Evolutionary conservation across 1,140 invertebrate genomes (phyloP), one percentile per base, ranked within the genome.

Genomic region (Oreohelix idahoensis): DNA sequence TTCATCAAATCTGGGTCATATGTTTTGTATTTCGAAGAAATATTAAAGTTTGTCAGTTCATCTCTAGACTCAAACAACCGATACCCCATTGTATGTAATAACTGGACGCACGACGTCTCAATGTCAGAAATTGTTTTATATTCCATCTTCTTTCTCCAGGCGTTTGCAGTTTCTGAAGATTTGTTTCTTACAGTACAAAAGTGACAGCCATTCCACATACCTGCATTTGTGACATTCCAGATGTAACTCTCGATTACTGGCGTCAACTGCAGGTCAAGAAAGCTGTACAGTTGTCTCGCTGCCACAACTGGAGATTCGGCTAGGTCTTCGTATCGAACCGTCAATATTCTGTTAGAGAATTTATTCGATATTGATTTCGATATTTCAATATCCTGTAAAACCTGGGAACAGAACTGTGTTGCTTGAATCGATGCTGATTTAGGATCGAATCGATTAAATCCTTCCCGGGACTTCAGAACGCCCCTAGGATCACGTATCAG

Each of bases 401-500:
- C 29, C 20, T 51, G 45, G 8, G 39, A 23, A 53, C 85, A 86
- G 49, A 84, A 42, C 0, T 74, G 10, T 0, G 38, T n/a, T 1
- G 77, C 17, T 23, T n/a, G 32, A 49, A 23, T 36, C 10, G 45
- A 20, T 5, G 53, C 20, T 4, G 29, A 23, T 4, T 69, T 32
- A 23, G 51, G 23, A 4, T 58, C 4, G 4, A 58, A 58, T 58
- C 4, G 15, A 2, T 4, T 23, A 58, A 58, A 58, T 58, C 2
- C 20, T 58, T 26, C 0, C 1, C 49, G n/a, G 13, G 76, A 78
- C 17, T 51, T 36, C 17, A 29, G 4, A 20, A 78, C 74, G 1
- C 63, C 86, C n/a, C 86, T 32, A 0, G 86, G 86, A 49, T 87
- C 86, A 20, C 86, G 82, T 5, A 85, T 45, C 38, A 87, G 74